Conservation (phyloP, 2,113 vertebrate species). For the Callorhinus ursinus region DNA sequence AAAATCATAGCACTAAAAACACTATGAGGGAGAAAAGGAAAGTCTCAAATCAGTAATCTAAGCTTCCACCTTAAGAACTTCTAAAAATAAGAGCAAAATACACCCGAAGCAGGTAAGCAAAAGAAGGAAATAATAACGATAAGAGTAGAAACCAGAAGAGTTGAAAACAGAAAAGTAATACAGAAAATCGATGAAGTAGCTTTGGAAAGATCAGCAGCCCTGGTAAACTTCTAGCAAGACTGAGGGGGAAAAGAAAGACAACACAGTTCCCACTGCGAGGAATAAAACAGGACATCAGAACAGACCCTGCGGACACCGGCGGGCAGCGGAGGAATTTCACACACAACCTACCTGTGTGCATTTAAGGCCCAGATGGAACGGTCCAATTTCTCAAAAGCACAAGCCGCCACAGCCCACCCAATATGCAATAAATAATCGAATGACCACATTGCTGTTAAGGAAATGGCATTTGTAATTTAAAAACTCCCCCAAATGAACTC, state of each 20-base stretch:
- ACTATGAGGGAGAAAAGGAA: not conserved
- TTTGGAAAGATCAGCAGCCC: not conserved
- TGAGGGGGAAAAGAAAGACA: accelerated
- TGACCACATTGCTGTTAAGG: not conserved
- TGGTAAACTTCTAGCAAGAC: not conserved
- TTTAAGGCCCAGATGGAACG: no score
- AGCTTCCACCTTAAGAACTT: not conserved
- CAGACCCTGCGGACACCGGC: not conserved
- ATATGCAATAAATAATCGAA: not conserved
- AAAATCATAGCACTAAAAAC: not conserved
- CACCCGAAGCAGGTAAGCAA: not conserved
- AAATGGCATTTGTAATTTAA: not conserved
- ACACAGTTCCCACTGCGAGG: no score
- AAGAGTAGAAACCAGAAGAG: not conserved
- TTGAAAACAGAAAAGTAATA: not conserved
- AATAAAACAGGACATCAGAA: not conserved
- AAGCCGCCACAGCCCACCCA: no score
- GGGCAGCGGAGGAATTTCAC: not conserved
- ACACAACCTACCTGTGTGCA: accelerated
- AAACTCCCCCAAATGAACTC: not conserved
- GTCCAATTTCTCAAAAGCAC: not conserved
- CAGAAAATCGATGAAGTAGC: not conserved
- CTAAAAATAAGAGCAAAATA: not conserved
- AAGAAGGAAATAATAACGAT: not conserved
- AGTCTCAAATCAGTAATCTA: not conserved